Percentiles rank a stretch among this genome's conserved stretches.
Conservation (phyloP, 2,888 invertebrate species). For the Scaptomyza tumidula region DNA sequence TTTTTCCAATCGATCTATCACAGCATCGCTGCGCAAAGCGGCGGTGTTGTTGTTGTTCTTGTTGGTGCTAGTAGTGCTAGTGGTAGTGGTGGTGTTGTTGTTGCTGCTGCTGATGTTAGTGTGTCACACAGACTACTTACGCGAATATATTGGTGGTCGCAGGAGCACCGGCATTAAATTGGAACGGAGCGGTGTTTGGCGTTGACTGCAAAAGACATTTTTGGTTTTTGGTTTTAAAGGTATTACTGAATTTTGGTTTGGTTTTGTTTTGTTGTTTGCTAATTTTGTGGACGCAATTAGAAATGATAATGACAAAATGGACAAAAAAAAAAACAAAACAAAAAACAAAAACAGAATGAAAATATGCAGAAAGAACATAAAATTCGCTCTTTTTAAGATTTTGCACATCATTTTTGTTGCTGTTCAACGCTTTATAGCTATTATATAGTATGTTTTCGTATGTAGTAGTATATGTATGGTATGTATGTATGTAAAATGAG, state of each 20-base stretch:
- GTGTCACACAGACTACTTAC: conserved; percentile 80
- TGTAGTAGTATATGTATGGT: too few species aligned
- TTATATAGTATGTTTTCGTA: not conserved
- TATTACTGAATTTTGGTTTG: conserved; percentile 16
- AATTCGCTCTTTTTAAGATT: conserved; percentile 4
- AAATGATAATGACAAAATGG: not conserved
- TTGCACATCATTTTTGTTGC: conserved; percentile 27
- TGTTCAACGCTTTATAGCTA: conserved; percentile 9
- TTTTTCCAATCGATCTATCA: conserved; percentile 31
- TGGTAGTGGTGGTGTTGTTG: conserved; percentile 10
- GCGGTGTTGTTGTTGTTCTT: not conserved
- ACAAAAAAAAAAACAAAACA: not conserved
- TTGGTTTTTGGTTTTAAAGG: conserved; percentile 52
- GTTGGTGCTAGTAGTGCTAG: not conserved
- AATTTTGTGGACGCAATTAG: conserved; percentile 21
- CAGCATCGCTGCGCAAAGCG: conserved; percentile 1
- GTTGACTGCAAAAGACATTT: conserved; percentile 82
- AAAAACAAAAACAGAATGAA: not conserved
- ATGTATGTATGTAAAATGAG: conserved; percentile 2
- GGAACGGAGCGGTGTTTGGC: conserved; percentile 83
- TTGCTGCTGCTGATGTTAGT: conserved; percentile 4
- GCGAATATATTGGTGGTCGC: conserved; percentile 84
- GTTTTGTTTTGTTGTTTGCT: conserved; percentile 3
- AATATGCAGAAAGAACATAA: conserved; percentile 6
- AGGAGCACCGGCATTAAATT: conserved; percentile 83